Evolutionary conservation across 2,797 vertebrate genomes (phyloP), one percentile per base, ranked within the genome.

Genomic region (Manis crassicaudata): DNA sequence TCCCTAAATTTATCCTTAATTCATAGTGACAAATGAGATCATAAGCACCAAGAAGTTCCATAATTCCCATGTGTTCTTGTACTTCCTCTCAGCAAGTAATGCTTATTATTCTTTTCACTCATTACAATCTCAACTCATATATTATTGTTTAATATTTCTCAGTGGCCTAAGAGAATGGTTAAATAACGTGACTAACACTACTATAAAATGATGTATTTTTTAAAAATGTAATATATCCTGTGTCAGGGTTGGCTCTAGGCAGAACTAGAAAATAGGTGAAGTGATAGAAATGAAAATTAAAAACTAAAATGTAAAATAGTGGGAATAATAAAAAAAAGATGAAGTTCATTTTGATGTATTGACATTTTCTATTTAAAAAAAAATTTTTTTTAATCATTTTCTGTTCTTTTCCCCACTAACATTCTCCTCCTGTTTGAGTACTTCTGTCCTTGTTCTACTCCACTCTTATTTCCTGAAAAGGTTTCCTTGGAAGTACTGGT

Each of bases 191-290:
- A 89, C 40, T 83, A 56, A 58, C 29, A 43, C 27, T 65, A 76
- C 29, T 56, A 93, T 88, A 70, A 83, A 92, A 86, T 73, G 46
- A 60, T 43, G 88, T 35, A 50, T 75, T 83, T 79, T 60, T 37
- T 95, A 86, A 72, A 87, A 17, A 60, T 35, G 23, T n/a, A 72
- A 50, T 62, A 67, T 12, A 32, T 83, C 40, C 32, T 54, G 10
- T 46, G n/a, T 18, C 13, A 88, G 32, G 32, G 23, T 6, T 37
- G n/a, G 54, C 20, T 46, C 6, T 29, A 89, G 37, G 50, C 25
- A 88, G 90, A 96, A 92, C 35, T 7, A 73, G 52, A 94, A 94
- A 88, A 88, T 14, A 85, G 27, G 20, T 58, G 20, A 91, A 72
- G 46, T 86, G 72, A 88, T 9, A 85, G 58, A 62, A 82, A 88